Evolutionary conservation across 2,797 vertebrate species (phyloP), one percentile per base, ranked within the genome.

Genomic region (Eulemur albifrons): DNA sequence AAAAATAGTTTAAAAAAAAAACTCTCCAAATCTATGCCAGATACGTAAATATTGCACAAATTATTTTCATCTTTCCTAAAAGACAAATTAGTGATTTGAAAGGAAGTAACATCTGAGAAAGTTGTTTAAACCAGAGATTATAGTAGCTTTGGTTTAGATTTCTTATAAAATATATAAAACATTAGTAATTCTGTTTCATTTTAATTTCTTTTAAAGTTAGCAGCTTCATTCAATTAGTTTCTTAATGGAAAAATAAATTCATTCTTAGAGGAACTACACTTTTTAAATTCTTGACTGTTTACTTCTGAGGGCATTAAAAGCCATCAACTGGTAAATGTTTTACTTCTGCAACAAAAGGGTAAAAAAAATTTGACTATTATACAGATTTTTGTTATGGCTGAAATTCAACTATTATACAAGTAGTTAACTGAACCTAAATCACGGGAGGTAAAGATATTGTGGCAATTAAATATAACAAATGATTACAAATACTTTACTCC

Each of bases 81-180:
- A 63, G 21, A 93, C 84, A 25, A 50, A 57, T 18, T 59, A 0
- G 0, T 38, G 27, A 21, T 35, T 14, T 32, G 50, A 93, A 93
- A 93, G 27, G 27, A 70, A 88, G 52, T 54, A 65, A 81, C 25
- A 94, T 21, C 35, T 65, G 4, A 54, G 21, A 79, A 88, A 73
- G 20, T 52, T 84, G 13, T 81, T 89, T 85, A 72, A 89, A 83
- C 5, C 30, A 76, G 18, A 84, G n/a, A 65, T 91, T 40, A 35
- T 4, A 3, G 25, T 89, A 90, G 61, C 6, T 77, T 82, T 90
- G 52, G 38, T n/a, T 72, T 77, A 82, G 35, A 87, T 69, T 57
- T 96, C 81, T 76, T 88, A 38, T 52, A 61, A 94, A 90, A 92
- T 92, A 95, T 38, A 57, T 81, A 88, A 94, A 93, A 91, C 30